Evolutionary conservation across 1,140 invertebrate genomes (phyloP).

Genomic region (Luehdorfia chinensis): DNA sequence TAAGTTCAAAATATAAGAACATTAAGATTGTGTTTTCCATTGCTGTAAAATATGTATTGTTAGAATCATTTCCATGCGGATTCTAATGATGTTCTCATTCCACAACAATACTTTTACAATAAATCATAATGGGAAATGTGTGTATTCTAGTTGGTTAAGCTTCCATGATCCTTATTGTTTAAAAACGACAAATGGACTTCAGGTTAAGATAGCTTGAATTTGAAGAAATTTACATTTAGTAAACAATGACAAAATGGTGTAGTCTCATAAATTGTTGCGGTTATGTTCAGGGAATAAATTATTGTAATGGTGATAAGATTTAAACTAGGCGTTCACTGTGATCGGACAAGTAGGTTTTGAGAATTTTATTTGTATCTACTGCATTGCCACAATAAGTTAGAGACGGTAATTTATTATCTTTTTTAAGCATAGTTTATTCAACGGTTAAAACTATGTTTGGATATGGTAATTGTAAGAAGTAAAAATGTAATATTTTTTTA

Average conservation of each 20-base stretch:
- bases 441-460: constrained; percentile 2
- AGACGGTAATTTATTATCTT: constrained; percentile 4
- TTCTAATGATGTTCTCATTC: no score
- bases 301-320: background rate
- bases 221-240: background rate
- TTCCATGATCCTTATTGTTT: background rate
- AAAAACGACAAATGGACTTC: background rate
- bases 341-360: constrained; percentile 10
- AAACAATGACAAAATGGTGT: background rate
- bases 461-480: constrained; percentile 2
- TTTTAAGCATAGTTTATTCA: background rate
- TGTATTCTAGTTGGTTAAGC: background rate
- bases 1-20: no score
- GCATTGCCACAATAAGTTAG: constrained; percentile 1
- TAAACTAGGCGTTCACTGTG: background rate
- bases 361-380: constrained; percentile 9
- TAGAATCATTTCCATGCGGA: background rate
- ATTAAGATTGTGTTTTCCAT: background rate
- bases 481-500: constrained; percentile 11
- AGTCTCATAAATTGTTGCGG: background rate
- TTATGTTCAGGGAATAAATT: background rate
- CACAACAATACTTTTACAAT: background rate
- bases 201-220: background rate
- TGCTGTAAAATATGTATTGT: background rate
- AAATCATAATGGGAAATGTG: background rate